Evolutionary conservation across 1,140 invertebrate genomes (phyloP).

Genomic region (Procambarus virginalis): DNA sequence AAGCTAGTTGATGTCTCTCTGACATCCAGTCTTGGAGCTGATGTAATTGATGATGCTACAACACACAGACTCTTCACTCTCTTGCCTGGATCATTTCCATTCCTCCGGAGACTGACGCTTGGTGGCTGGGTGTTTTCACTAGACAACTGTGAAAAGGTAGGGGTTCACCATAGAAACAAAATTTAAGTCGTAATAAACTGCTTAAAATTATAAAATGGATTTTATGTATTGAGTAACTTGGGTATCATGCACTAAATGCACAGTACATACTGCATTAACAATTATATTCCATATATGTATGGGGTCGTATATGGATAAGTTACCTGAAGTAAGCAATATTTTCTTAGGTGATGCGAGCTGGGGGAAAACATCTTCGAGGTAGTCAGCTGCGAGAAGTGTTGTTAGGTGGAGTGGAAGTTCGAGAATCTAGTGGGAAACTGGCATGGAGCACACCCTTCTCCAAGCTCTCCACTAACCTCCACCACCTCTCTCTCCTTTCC

Average conservation of each 20-base stretch:
- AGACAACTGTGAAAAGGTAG: slow-evolving; percentile 74
- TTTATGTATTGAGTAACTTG: too few species aligned
- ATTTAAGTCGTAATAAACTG: background rate
- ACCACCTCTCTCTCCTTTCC: slow-evolving; percentile 75
- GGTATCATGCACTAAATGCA: too few species aligned
- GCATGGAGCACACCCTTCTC: slow-evolving; percentile 75
- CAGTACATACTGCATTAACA: too few species aligned
- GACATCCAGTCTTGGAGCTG: slow-evolving; percentile 73
- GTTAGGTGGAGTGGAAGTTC: slow-evolving; percentile 74
- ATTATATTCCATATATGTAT: too few species aligned
- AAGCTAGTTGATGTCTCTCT: slow-evolving; percentile 77
- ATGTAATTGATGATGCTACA: slow-evolving; percentile 76
- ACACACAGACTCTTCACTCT: slow-evolving; percentile 75
- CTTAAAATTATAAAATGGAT: too few species aligned
- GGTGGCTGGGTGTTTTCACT: slow-evolving; percentile 75
- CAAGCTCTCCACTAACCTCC: slow-evolving; percentile 74
- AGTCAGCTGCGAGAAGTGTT: slow-evolving; percentile 74
- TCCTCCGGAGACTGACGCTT: slow-evolving; percentile 74
- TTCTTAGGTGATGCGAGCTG: slow-evolving; percentile 72
- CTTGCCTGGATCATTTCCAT: slow-evolving; percentile 73
- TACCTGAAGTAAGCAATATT: background rate
- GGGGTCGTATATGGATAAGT: too few species aligned
- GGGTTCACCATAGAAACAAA: background rate
- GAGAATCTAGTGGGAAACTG: slow-evolving; percentile 72
- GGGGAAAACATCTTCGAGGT: slow-evolving; percentile 74